Percentiles rank a stretch among this genome's conserved stretches.
Evolutionary conservation across 2,113 vertebrate genomes (phyloP).

Genomic region (Recurvirostra avosetta): DNA sequence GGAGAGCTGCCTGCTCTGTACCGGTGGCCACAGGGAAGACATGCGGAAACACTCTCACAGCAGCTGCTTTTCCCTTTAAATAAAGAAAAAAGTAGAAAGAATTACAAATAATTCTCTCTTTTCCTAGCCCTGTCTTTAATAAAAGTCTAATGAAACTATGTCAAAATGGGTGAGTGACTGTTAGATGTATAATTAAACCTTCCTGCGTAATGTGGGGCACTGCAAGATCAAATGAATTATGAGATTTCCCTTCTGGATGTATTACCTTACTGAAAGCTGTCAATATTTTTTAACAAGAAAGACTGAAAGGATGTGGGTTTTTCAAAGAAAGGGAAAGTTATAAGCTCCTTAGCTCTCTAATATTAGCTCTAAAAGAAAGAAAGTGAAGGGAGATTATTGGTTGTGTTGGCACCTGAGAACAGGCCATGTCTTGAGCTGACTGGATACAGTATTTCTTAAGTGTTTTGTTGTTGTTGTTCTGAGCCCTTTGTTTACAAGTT

Average conservation of each 20-base stretch:
- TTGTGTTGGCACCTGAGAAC: not conserved
- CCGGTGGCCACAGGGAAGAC: not conserved
- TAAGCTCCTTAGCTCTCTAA: not conserved
- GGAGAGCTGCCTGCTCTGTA: not conserved
- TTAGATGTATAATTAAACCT: conserved; percentile 72
- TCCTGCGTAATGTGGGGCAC: conserved; percentile 18
- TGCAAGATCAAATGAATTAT: conserved; percentile 38
- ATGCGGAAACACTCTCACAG: not conserved
- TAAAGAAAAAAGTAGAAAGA: not conserved
- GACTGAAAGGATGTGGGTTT: conserved; percentile 15
- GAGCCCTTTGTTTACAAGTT: not conserved
- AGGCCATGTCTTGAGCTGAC: not conserved
- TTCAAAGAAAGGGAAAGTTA: not conserved
- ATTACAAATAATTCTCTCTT: conserved; percentile 46
- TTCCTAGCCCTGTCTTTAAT: conserved; percentile 46
- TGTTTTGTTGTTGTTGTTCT: not conserved
- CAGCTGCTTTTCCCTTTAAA: not conserved
- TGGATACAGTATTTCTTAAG: too few relatives aligned
- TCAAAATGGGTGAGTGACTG: conserved; percentile 50
- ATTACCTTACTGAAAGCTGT: conserved; percentile 32
- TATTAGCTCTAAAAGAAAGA: not conserved
- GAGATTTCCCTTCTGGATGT: conserved; percentile 54
- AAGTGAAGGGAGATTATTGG: not conserved
- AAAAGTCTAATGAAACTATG: conserved; percentile 62
- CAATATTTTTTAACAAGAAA: conserved; percentile 18